Percentiles rank a stretch among this genome's conserved stretches.
Conservation (phyloP, 2,113 vertebrate species). For the Tupaia tana region DNA sequence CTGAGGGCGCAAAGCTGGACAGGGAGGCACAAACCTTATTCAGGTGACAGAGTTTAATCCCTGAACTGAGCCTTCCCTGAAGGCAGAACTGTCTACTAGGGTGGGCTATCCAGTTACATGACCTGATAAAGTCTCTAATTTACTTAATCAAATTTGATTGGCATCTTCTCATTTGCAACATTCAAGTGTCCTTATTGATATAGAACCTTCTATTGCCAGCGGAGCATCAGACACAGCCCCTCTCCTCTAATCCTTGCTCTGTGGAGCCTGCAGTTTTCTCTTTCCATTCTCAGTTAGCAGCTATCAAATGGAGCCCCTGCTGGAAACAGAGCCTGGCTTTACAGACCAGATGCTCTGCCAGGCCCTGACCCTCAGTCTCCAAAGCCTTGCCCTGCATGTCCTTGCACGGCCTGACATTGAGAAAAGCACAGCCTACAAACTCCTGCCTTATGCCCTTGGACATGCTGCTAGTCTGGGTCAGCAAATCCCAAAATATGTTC, state of each 20-base stretch:
- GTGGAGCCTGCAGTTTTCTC: not conserved
- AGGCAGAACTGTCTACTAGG: not conserved
- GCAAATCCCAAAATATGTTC: not conserved
- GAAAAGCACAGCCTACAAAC: not conserved
- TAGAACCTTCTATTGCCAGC: not conserved
- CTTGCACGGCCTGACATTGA: not conserved
- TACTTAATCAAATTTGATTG: not conserved
- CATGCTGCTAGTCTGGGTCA: not conserved
- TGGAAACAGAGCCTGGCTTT: not conserved
- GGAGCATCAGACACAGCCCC: fast-evolving
- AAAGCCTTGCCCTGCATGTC: not conserved
- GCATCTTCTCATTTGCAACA: not conserved
- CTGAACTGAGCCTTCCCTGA: not conserved
- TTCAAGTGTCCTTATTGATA: not conserved
- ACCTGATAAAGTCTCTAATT: not conserved
- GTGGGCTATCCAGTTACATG: not conserved
- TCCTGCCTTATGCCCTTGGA: not conserved
- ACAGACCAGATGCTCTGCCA: not conserved
- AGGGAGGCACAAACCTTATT: not conserved
- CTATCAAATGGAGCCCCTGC: not conserved
- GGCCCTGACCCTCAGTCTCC: not conserved
- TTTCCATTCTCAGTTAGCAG: not conserved
- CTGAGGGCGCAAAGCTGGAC: not conserved
- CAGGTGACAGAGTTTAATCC: not conserved
- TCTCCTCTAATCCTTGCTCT: not conserved